A percentile compares a stretch with the other conserved stretches of the same genome.
phyloP scores from a whole-genome alignment of 2,888 invertebrate genomes.

The Pteria penguin region DNA sequence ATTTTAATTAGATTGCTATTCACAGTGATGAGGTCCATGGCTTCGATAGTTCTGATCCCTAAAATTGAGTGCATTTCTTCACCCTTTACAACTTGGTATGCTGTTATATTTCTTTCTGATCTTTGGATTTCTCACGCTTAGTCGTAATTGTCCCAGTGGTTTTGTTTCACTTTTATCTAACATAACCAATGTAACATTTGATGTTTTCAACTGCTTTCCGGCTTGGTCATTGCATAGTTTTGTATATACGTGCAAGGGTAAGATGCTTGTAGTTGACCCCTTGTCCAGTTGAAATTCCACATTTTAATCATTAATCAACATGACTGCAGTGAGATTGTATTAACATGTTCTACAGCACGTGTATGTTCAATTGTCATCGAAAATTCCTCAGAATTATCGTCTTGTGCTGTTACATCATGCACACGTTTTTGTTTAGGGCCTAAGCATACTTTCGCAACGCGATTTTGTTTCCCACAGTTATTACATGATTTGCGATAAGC shows the following conservation, averaged over 20 bases:
- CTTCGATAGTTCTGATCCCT: constrained; percentile 27
- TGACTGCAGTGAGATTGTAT: background rate
- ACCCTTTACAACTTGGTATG: constrained; percentile 28
- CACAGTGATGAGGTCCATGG: constrained; percentile 39
- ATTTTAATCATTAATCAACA: constrained; percentile 5
- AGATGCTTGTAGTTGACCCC: constrained; percentile 24
- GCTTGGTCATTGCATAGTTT: constrained; percentile 22
- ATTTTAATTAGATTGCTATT: no score
- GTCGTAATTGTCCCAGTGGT: constrained; percentile 15
- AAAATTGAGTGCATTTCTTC: constrained; percentile 19
- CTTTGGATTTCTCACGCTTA: constrained; percentile 30
- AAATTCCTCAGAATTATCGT: background rate
- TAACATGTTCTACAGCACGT: background rate
- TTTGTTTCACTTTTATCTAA: constrained; percentile 32
- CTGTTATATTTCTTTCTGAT: constrained; percentile 18
- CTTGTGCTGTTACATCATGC: background rate
- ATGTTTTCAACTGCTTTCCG: constrained; percentile 5
- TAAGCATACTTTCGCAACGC: constrained; percentile 20
- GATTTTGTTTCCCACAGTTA: constrained; percentile 22
- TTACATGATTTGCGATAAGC: constrained; percentile 19
- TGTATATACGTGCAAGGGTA: constrained; percentile 11
- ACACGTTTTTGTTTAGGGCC: background rate
- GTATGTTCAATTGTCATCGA: background rate
- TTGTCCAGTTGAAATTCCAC: constrained; percentile 33
- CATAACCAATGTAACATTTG: constrained; percentile 28